Evolutionary conservation across 1,140 invertebrate species (phyloP).

Genomic region (Macrostomum lignano): DNA sequence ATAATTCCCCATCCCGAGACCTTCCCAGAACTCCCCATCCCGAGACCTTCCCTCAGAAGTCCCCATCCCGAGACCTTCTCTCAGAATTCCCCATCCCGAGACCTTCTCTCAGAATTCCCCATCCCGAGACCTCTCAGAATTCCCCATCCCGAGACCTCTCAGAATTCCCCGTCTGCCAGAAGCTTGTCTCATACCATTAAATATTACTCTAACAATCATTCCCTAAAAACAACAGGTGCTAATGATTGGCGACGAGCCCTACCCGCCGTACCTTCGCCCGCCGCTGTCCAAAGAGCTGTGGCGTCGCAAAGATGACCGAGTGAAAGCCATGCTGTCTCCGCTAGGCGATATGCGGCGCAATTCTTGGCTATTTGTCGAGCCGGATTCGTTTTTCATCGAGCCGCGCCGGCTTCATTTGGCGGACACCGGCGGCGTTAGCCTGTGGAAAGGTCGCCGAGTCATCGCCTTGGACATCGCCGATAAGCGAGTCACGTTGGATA

Average conservation of each 20-base stretch:
- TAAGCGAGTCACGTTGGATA: conserved; percentile 39
- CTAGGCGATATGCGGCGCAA: conserved; percentile 6
- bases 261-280: conserved; percentile 60
- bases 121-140: too few relatives aligned
- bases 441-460: conserved; percentile 28
- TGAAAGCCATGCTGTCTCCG: conserved; percentile 2
- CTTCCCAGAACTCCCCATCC: too few relatives aligned
- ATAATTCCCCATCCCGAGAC: too few relatives aligned
- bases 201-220: conserved; percentile 1
- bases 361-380: conserved; percentile 49
- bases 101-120: too few relatives aligned
- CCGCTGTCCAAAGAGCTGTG: conserved; percentile 62
- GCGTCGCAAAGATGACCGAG: conserved; percentile 11
- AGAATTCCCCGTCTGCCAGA: too few relatives aligned
- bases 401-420: conserved; percentile 9
- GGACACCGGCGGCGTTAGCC: conserved; percentile 48
- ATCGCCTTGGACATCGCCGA: conserved; percentile 39
- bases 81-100: too few relatives aligned
- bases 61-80: too few relatives aligned
- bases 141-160: too few relatives aligned
- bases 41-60: too few relatives aligned
- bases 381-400: conserved; percentile 43
- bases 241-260: conserved; percentile 43
- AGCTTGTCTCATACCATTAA: too few relatives aligned
- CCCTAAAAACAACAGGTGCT: conserved; percentile 33